phyloP scores from a whole-genome alignment of 2,797 vertebrate genomes.

The Lycodopsis pacificus region DNA sequence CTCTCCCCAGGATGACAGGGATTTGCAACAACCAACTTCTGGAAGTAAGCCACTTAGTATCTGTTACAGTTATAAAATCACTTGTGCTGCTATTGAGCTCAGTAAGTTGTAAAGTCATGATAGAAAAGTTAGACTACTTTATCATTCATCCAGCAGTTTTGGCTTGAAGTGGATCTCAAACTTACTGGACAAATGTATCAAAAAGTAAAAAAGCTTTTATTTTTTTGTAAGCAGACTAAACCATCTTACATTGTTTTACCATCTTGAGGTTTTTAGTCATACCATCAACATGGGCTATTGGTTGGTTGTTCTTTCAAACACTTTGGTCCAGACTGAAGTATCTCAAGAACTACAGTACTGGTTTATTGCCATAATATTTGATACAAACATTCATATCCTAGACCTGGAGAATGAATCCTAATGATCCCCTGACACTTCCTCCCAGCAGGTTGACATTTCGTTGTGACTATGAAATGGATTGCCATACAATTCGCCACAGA shows the following conservation, averaged over 20 bases:
- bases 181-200: not conserved
- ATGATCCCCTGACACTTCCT: too few species aligned
- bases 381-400: too few species aligned
- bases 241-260: not conserved
- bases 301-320: not conserved
- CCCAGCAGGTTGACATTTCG: too few species aligned
- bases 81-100: not conserved
- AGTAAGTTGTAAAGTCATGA: not conserved
- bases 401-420: too few species aligned
- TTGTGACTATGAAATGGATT: too few species aligned
- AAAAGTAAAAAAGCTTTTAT: not conserved
- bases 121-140: not conserved
- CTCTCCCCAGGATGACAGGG: not conserved
- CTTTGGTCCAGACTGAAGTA: not conserved
- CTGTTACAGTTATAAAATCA: constrained; percentile 3
- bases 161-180: not conserved
- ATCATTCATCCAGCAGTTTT: not conserved
- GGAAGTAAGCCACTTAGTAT: not conserved
- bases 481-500: too few species aligned
- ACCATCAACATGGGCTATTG: not conserved
- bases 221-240: not conserved
- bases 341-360: not conserved
- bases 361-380: not conserved
- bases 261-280: not conserved
- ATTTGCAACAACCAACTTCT: constrained; percentile 28